Percentiles rank a stretch among this genome's conserved stretches.
These are phyloP conservation scores for Calcarius ornatus DNA, from an alignment of 2,113 vertebrate genomes.

Conservation along the genomic window DNA sequence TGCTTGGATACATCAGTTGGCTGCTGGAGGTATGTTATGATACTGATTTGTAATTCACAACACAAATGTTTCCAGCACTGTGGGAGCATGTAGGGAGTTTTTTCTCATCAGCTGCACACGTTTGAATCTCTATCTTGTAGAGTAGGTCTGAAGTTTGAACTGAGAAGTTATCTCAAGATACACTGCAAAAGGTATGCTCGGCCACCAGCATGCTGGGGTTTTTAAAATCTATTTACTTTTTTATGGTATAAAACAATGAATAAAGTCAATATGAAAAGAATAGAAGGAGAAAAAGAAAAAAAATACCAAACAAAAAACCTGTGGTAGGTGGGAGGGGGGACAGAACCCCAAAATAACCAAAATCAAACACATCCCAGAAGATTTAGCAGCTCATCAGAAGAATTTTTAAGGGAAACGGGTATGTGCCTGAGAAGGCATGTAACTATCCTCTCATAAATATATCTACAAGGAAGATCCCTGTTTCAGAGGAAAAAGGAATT, in stretches of 20 bases:
- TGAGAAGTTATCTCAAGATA: background rate
- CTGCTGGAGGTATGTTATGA: background rate
- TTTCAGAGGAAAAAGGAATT: background rate
- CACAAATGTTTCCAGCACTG: background rate
- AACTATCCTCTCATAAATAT: background rate
- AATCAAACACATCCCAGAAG: background rate
- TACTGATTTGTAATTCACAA: background rate
- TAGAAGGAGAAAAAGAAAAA: background rate
- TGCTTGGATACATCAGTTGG: background rate
- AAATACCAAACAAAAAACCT: background rate
- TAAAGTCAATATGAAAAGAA: background rate
- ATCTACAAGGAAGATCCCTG: background rate
- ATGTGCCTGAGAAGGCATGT: background rate
- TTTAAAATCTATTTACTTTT: background rate
- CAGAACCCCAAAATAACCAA: background rate
- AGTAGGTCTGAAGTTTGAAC: background rate
- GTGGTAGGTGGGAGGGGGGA: fast-evolving
- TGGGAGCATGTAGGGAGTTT: background rate
- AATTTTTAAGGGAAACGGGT: background rate
- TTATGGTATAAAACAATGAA: background rate
- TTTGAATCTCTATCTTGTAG: background rate
- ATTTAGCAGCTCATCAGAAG: background rate
- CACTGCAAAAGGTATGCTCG: background rate
- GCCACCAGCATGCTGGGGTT: fast-evolving
- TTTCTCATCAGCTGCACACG: background rate